Evolutionary conservation across 2,888 invertebrate genomes (phyloP), one percentile per base, ranked within the genome.

Genomic region (Drosophila diplacantha): DNA sequence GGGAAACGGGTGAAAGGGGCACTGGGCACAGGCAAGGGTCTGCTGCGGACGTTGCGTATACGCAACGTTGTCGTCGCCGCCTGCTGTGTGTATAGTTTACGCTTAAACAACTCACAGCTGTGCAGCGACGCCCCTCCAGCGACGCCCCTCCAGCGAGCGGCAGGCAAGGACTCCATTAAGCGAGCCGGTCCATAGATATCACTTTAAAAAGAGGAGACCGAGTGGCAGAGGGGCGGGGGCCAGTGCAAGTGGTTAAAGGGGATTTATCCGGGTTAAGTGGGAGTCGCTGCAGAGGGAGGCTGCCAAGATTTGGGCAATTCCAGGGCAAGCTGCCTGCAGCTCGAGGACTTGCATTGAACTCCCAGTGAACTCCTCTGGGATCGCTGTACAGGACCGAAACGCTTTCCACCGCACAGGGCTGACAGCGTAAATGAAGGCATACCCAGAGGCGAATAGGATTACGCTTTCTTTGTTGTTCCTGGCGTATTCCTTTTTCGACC

Each of bases 61-160:
- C 75, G 72, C 66, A 70, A 61, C 55, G 55, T 41, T 50, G 59
- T 54, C 69, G 35, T 18, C 31, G 43, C 43, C 61, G 20, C 64
- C 64, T 63, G 64, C 64, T 66, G 57, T 39, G 50, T 55, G 49
- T 64, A 54, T 55, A 69, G 73, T 60, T 66, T 69, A 62, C 53
- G 64, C 74, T 68, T 69, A 74, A 79, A 70, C 72, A 72, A 76
- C 72, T 66, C 72, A 63, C 61, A 78, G 57, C 54, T 61, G 69
- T 62, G 60, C n/a, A n/a, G 37, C 18, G 37, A 18, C 5, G 11
- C 11, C 5, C 37, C 16, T 16, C 11, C 11, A 29, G 37, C 18
- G 37, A 18, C 5, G 11, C 11, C 5, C 37, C 16, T 16, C 11
- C 11, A 29, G 29, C 4, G 11, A 9, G 39, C 14, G 31, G 12